Conservation (phyloP, 1,140 invertebrate species). For the Eurosta solidaginis region DNA sequence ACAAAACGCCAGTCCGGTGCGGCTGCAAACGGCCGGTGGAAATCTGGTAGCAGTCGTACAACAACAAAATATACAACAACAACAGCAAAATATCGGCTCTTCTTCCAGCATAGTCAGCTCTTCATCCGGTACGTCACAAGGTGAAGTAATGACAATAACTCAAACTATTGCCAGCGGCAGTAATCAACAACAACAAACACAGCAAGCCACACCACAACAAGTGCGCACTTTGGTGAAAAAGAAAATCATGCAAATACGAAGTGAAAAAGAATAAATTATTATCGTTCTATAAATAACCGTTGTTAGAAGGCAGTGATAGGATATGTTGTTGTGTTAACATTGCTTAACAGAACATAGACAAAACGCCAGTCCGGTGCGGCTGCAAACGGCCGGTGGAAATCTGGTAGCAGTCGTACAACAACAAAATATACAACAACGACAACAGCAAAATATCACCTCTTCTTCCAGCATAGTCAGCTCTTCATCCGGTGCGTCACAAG, state of each 20-base stretch:
- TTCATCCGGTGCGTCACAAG: slow-evolving; percentile 37
- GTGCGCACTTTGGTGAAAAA: slow-evolving; percentile 59
- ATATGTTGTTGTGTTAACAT: not conserved
- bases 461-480: not conserved
- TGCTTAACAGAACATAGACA: too few relatives aligned
- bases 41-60: slow-evolving; percentile 63
- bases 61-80: slow-evolving; percentile 46
- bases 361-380: slow-evolving; percentile 61
- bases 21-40: slow-evolving; percentile 60
- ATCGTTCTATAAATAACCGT: too few relatives aligned
- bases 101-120: not conserved
- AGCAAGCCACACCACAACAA: slow-evolving; percentile 53
- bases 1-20: slow-evolving; percentile 61
- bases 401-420: slow-evolving; percentile 62
- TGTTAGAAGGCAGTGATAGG: not conserved
- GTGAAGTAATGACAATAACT: slow-evolving; percentile 55
- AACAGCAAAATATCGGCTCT: slow-evolving; percentile 19
- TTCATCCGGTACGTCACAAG: slow-evolving; percentile 35
- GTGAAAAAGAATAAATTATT: slow-evolving; percentile 43
- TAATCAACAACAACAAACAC: slow-evolving; percentile 44
- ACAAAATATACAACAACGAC: slow-evolving; percentile 44
- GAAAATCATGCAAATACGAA: slow-evolving; percentile 58
- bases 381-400: slow-evolving; percentile 61
- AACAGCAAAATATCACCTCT: not conserved
- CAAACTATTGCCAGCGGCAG: slow-evolving; percentile 44